Percentiles rank a stretch among this genome's conserved stretches.
Evolutionary conservation across 2,113 vertebrate species (phyloP).

Genomic region (Notothenia coriiceps): DNA sequence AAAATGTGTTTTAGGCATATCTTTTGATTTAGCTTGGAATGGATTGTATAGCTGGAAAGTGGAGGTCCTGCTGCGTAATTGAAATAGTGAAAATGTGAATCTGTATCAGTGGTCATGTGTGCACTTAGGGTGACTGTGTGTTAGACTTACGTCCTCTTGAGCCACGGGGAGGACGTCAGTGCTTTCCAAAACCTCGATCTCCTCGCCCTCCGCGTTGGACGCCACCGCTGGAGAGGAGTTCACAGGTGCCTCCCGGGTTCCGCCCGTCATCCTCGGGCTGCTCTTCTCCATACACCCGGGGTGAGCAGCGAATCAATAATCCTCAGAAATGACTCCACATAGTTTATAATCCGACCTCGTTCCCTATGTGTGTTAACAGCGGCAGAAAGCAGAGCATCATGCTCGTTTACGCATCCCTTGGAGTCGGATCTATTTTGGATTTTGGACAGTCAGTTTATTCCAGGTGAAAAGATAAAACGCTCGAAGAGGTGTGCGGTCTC

Average conservation of each 20-base stretch:
- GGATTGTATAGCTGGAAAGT: background rate
- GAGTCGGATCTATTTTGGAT: background rate
- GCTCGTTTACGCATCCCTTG: background rate
- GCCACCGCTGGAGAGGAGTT: conserved; percentile 89
- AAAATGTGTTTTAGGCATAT: background rate
- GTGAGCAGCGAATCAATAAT: conserved; percentile 46
- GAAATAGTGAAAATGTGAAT: conserved; percentile 1
- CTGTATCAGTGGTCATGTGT: background rate
- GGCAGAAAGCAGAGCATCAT: background rate
- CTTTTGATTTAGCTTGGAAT: background rate
- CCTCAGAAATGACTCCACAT: conserved; percentile 61
- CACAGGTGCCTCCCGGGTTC: conserved; percentile 79
- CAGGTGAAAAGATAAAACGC: background rate
- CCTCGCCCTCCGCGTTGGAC: conserved; percentile 88
- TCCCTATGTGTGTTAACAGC: background rate
- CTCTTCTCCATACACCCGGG: conserved; percentile 64
- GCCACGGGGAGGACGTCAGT: conserved; percentile 86
- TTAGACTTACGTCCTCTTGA: conserved; percentile 87
- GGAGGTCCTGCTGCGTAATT: background rate
- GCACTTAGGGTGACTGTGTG: background rate
- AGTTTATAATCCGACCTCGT: conserved; percentile 22
- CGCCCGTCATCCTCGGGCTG: conserved; percentile 83
- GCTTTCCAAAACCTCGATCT: conserved; percentile 90
- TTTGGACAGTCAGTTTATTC: background rate
- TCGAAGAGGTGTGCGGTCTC: conserved; percentile 6